These are phyloP conservation scores for Ascaphus truei DNA, from an alignment of 2,113 vertebrate genomes.

Conservation along the genomic window DNA sequence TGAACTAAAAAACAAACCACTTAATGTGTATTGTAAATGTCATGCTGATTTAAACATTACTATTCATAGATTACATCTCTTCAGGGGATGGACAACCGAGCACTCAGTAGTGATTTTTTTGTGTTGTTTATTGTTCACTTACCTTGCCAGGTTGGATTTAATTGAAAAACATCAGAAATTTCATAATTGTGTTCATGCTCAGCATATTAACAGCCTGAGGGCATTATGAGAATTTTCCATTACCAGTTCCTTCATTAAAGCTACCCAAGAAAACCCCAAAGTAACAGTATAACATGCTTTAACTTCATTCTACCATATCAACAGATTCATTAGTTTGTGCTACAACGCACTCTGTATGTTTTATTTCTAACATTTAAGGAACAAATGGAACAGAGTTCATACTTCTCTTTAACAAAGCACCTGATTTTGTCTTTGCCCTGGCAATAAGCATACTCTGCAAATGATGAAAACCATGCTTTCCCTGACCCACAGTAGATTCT, in stretches of 20 bases:
- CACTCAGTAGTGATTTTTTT: conserved; percentile 20
- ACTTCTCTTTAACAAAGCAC: too few relatives aligned
- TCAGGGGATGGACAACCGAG: conserved; percentile 25
- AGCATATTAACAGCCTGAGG: conserved; percentile 10
- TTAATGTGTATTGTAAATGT: conserved; percentile 54
- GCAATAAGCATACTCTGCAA: too few relatives aligned
- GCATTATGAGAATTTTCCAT: conserved; percentile 36
- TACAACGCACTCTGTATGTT: background rate
- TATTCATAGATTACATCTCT: conserved; percentile 45
- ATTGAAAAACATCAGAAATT: conserved; percentile 35
- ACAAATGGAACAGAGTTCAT: too few relatives aligned
- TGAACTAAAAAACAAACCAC: conserved; percentile 52
- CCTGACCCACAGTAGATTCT: too few relatives aligned
- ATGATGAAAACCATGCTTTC: too few relatives aligned
- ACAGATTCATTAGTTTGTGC: background rate
- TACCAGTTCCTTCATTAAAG: background rate
- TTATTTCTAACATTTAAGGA: conserved; percentile 4
- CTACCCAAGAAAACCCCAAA: conserved; percentile 6
- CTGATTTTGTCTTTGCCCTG: too few relatives aligned
- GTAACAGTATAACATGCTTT: background rate
- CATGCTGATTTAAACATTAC: conserved; percentile 48
- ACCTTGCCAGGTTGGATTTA: conserved; percentile 37
- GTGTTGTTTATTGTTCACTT: conserved; percentile 5
- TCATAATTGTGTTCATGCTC: conserved; percentile 6
- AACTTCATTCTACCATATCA: conserved; percentile 24